These are phyloP conservation scores for Hypercompe scribonia DNA, from an alignment of 2,888 invertebrate species.

Conservation along the genomic window DNA sequence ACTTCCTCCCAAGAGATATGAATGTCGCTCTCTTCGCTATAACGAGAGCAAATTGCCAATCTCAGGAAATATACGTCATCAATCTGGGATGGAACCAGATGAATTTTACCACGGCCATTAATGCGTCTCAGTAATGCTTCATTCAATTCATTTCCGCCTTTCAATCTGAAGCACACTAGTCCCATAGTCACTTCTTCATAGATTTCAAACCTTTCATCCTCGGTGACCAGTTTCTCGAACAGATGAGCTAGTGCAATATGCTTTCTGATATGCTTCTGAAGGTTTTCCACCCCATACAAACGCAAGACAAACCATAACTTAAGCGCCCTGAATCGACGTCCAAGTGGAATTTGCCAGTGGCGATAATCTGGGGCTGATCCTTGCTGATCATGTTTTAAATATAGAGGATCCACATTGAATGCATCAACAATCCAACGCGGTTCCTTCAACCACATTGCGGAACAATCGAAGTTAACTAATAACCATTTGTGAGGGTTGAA, in stretches of 20 bases:
- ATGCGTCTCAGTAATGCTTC: slow-evolving; percentile 93
- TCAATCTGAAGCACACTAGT: slow-evolving; percentile 97
- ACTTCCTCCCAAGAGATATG: slow-evolving; percentile 95
- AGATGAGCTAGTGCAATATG: slow-evolving; percentile 95
- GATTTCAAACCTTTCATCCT: slow-evolving; percentile 95
- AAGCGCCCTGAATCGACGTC: slow-evolving; percentile 95
- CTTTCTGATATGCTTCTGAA: slow-evolving; percentile 94
- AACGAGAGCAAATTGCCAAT: slow-evolving; percentile 95
- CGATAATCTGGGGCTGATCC: slow-evolving; percentile 97
- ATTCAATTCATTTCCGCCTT: slow-evolving; percentile 93
- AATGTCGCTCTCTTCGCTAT: slow-evolving; percentile 93
- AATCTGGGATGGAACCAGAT: slow-evolving; percentile 96
- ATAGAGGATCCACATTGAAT: slow-evolving; percentile 98
- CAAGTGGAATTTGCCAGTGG: slow-evolving; percentile 99
- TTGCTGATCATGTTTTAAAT: slow-evolving; percentile 97
- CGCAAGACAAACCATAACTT: slow-evolving; percentile 98
- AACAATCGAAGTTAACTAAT: slow-evolving; percentile 99
- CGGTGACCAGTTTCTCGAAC: slow-evolving; percentile 92
- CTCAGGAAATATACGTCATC: slow-evolving; percentile 94
- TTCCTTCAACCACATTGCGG: slow-evolving; percentile 98
- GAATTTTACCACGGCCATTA: slow-evolving; percentile 96
- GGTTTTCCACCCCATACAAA: slow-evolving; percentile 94
- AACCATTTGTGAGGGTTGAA: slow-evolving; percentile 99
- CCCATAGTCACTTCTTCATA: slow-evolving; percentile 96
- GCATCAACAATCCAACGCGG: slow-evolving; percentile 97